A percentile compares a stretch with the other conserved stretches of the same genome.
These are phyloP conservation scores for Agelaius phoeniceus DNA, from an alignment of 2,113 vertebrate species.

Conservation along the genomic window DNA sequence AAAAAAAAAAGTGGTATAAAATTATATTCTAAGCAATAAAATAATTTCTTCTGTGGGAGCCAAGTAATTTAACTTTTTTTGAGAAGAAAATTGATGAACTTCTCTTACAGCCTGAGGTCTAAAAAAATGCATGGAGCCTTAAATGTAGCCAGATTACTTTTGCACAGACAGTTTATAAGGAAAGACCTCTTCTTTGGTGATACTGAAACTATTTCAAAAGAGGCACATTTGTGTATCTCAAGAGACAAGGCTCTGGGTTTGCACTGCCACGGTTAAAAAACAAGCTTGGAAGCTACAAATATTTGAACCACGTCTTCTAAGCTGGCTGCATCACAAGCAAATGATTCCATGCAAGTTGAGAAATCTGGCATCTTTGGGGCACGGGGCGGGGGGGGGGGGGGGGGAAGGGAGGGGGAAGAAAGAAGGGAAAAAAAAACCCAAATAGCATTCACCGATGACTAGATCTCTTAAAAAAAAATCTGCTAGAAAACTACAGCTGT, in stretches of 20 bases:
- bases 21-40: background rate
- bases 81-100: slow-evolving; percentile 23
- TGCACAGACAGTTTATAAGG: background rate
- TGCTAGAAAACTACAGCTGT: slow-evolving; percentile 63
- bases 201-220: slow-evolving; percentile 10
- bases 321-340: background rate
- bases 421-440: background rate
- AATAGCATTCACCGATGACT: slow-evolving; percentile 11
- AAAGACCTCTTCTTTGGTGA: background rate
- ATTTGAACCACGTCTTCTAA: background rate
- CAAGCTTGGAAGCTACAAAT: slow-evolving; percentile 8
- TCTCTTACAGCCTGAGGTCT: slow-evolving; percentile 1
- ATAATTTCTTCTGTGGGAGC: background rate
- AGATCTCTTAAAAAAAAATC: slow-evolving; percentile 23
- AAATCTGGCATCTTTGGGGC: slow-evolving; percentile 12
- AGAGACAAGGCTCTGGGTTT: background rate
- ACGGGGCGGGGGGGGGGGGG: background rate
- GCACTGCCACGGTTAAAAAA: background rate
- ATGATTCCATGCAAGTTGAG: slow-evolving; percentile 26
- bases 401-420: background rate
- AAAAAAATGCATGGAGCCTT: slow-evolving; percentile 24
- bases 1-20: background rate
- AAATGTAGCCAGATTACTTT: slow-evolving; percentile 18
- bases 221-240: background rate
- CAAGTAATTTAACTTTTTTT: slow-evolving; percentile 4